A percentile compares a stretch with the other conserved stretches of the same genome.
Evolutionary conservation across 1,140 invertebrate genomes (phyloP).

Genomic region (Aphelenchoides fujianensis): DNA sequence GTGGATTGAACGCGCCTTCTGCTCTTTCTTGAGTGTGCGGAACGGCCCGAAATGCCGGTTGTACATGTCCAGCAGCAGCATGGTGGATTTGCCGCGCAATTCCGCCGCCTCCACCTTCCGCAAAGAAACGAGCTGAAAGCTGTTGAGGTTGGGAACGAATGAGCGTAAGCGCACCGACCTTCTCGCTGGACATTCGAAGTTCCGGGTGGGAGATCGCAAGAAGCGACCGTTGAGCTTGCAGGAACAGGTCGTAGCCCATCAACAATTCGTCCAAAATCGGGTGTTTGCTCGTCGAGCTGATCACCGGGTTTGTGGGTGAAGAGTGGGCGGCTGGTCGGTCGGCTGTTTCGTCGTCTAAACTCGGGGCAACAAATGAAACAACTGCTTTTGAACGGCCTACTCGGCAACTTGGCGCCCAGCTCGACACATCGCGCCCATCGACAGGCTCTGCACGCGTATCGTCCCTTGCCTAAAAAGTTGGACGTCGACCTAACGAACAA

Average conservation of each 20-base stretch:
- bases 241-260: not conserved
- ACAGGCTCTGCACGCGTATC: slow-evolving; percentile 14
- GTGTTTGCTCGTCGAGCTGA: not conserved
- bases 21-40: not conserved
- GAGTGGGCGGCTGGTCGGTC: not conserved
- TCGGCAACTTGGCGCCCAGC: not conserved
- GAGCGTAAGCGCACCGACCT: not conserved
- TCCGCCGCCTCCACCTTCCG: not conserved
- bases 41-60: not conserved
- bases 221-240: slow-evolving; percentile 4
- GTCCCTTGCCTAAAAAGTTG: not conserved
- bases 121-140: not conserved
- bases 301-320: not conserved
- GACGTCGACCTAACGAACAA: not conserved
- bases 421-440: not conserved
- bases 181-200: not conserved
- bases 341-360: not conserved
- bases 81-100: not conserved
- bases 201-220: not conserved
- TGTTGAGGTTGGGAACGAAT: not conserved
- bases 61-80: not conserved
- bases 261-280: not conserved
- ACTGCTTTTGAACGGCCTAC: not conserved
- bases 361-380: not conserved
- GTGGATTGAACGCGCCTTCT: not conserved